These are phyloP conservation scores for Ophthalmolycus amberensis DNA, from an alignment of 2,113 vertebrate species.

Conservation along the genomic window DNA sequence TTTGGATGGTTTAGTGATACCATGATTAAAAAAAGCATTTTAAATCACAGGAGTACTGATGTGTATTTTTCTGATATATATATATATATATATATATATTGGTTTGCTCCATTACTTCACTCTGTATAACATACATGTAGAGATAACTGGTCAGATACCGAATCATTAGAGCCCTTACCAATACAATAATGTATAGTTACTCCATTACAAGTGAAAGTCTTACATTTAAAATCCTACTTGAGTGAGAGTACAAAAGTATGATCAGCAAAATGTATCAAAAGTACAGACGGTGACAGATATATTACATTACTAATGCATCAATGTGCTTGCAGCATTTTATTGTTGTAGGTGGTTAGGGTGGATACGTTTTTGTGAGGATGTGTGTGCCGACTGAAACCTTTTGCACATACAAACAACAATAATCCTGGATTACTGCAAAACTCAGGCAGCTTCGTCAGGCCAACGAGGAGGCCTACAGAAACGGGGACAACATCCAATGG, in stretches of 20 bases:
- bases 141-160: neutral
- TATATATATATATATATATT: neutral
- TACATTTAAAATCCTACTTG: neutral
- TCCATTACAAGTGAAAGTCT: neutral
- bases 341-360: neutral
- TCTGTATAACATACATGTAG: neutral
- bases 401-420: too few relatives aligned
- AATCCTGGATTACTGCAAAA: too few relatives aligned
- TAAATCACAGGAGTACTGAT: constrained; percentile 28
- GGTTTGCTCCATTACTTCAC: neutral
- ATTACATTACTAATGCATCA: neutral
- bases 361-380: too few relatives aligned
- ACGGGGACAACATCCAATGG: too few relatives aligned
- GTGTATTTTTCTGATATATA: neutral
- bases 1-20: constrained; percentile 50
- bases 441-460: too few relatives aligned
- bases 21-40: constrained; percentile 41
- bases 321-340: neutral
- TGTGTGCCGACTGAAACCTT: neutral
- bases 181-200: neutral
- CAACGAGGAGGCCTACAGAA: too few relatives aligned
- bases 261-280: neutral
- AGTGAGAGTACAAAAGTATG: neutral
- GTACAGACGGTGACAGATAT: neutral
- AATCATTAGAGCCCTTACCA: neutral